These are phyloP conservation scores for Potorous gilbertii DNA, from an alignment of 2,797 vertebrate genomes.

Conservation along the genomic window DNA sequence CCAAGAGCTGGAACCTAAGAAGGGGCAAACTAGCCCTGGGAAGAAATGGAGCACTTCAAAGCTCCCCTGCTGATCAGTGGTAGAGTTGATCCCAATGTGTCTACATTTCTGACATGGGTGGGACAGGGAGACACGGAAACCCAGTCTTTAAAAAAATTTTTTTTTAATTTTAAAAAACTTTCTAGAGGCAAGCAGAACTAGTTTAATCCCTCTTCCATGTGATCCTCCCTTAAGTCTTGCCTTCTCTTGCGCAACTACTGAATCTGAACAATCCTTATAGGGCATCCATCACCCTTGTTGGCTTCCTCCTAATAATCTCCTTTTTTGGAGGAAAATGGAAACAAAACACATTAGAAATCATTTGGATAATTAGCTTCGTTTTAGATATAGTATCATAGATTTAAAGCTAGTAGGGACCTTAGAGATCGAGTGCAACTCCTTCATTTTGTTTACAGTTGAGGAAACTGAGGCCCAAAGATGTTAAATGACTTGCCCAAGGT, in stretches of 20 bases:
- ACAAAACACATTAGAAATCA: neutral
- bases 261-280: neutral
- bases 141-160: neutral
- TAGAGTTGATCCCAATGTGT: neutral
- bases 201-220: neutral
- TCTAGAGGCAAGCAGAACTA: neutral
- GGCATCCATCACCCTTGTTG: neutral
- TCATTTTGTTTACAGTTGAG: neutral
- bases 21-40: neutral
- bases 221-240: neutral
- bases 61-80: neutral
- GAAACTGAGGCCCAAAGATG: neutral
- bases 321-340: neutral
- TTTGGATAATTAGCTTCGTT: neutral
- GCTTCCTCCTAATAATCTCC: neutral
- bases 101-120: neutral
- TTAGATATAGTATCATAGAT: neutral
- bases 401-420: neutral
- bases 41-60: neutral
- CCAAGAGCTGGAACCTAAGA: neutral
- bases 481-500: neutral
- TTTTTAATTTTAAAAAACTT: neutral
- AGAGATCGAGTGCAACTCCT: neutral
- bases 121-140: neutral
- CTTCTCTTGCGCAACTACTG: neutral